Evolutionary conservation across 2,888 invertebrate species (phyloP).

Genomic region (Caenorhabditis macrosperma): DNA sequence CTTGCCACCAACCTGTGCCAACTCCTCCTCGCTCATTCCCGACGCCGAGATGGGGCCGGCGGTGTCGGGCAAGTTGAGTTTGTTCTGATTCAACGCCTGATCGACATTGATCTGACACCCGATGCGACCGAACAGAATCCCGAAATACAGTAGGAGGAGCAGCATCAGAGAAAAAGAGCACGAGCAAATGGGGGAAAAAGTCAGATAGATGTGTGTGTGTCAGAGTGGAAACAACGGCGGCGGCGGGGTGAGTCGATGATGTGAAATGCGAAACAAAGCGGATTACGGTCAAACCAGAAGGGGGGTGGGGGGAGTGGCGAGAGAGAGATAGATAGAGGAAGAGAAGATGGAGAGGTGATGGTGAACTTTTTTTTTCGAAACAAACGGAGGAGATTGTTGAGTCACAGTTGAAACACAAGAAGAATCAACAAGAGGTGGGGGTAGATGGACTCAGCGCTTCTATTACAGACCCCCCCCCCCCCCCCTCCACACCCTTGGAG

Average conservation of each 20-base stretch:
- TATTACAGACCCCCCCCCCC: no score
- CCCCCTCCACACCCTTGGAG: no score
- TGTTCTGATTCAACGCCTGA: conserved; percentile 48
- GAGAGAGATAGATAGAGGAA: conserved; percentile 31
- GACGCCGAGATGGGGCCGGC: conserved; percentile 2
- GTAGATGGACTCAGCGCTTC: no score
- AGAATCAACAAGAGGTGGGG: no score
- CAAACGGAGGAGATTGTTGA: conserved; percentile 12
- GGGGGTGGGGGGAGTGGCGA: not conserved
- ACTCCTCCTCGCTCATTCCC: conserved; percentile 32
- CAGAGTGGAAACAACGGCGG: no score
- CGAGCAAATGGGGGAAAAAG: conserved; percentile 10
- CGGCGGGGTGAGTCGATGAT: conserved; percentile 14
- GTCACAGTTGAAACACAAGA: conserved; percentile 1
- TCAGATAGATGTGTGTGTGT: no score
- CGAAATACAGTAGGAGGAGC: conserved; percentile 1
- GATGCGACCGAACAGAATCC: not conserved
- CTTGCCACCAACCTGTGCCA: conserved; percentile 25
- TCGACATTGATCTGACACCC: conserved; percentile 31
- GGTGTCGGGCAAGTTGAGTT: conserved; percentile 21
- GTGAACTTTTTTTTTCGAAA: not conserved
- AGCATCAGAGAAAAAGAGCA: conserved; percentile 12
- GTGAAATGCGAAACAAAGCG: conserved; percentile 49
- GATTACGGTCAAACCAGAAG: conserved; percentile 54
- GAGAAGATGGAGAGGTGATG: conserved; percentile 7